These are phyloP conservation scores for Myotis lucifugus DNA, from an alignment of 2,113 vertebrate species.

Conservation along the genomic window DNA sequence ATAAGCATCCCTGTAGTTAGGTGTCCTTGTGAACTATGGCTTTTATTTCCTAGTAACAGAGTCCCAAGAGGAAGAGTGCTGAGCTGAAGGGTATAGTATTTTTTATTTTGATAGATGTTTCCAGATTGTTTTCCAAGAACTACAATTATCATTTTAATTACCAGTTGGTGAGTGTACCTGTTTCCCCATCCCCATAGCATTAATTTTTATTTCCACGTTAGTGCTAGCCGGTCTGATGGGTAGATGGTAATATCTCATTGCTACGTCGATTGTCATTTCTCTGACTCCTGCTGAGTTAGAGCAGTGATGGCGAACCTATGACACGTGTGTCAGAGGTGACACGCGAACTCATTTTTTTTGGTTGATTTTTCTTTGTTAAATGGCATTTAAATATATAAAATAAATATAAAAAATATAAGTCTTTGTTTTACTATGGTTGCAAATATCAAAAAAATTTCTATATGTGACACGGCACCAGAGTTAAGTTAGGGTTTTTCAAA, in stretches of 20 bases:
- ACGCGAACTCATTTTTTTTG: no score
- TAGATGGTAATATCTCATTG: background rate
- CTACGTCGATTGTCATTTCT: background rate
- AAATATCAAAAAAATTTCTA: no score
- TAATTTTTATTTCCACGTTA: background rate
- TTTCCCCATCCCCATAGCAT: background rate
- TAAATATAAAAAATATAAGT: no score
- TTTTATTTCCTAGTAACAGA: constrained; percentile 42
- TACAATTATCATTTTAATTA: background rate
- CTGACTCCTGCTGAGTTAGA: background rate
- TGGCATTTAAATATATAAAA: no score
- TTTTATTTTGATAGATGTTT: constrained; percentile 33
- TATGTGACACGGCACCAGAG: no score
- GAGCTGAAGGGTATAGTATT: constrained; percentile 24
- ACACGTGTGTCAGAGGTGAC: no score
- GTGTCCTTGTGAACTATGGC: background rate
- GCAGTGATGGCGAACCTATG: background rate
- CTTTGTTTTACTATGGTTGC: no score
- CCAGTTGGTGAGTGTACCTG: background rate
- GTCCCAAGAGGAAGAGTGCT: background rate
- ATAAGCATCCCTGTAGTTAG: background rate
- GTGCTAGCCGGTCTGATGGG: background rate
- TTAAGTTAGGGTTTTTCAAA: no score
- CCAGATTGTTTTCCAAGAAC: background rate
- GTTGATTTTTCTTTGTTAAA: no score